These are phyloP conservation scores for Calypte anna DNA, from an alignment of 2,113 vertebrate genomes.

Conservation along the genomic window DNA sequence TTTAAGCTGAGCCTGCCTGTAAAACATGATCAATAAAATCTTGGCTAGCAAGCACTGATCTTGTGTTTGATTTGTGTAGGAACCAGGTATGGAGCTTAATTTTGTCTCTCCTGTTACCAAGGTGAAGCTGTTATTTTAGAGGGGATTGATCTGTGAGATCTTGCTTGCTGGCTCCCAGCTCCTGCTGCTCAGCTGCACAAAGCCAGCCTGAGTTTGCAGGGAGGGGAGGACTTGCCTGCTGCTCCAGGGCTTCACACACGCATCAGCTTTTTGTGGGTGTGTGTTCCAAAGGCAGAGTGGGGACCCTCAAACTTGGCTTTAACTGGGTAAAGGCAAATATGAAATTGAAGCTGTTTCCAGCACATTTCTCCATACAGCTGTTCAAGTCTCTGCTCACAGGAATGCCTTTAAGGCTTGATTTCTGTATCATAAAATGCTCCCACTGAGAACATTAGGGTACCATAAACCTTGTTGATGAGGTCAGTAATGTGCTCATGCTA, in stretches of 20 bases:
- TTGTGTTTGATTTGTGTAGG: neutral
- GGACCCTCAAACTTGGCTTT: neutral
- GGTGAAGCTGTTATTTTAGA: neutral
- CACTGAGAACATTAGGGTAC: neutral
- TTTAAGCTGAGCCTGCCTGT: neutral
- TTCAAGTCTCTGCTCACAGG: neutral
- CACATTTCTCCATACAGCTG: neutral
- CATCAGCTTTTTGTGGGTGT: neutral
- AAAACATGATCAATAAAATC: neutral
- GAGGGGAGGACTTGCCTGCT: no score
- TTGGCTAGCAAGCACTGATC: neutral
- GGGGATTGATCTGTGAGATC: neutral
- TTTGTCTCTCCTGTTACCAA: neutral
- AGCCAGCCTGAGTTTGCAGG: no score
- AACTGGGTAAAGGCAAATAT: neutral
- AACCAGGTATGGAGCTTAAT: neutral
- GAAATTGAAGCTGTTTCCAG: neutral
- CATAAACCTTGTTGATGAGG: neutral
- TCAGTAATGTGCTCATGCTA: neutral
- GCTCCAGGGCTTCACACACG: no score
- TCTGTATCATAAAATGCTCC: neutral
- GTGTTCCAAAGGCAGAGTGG: neutral
- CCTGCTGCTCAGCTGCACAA: neutral
- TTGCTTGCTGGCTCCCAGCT: neutral
- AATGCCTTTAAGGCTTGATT: neutral